Evolutionary conservation across 2,113 vertebrate species (phyloP).

Genomic region (Leuciscus idus): DNA sequence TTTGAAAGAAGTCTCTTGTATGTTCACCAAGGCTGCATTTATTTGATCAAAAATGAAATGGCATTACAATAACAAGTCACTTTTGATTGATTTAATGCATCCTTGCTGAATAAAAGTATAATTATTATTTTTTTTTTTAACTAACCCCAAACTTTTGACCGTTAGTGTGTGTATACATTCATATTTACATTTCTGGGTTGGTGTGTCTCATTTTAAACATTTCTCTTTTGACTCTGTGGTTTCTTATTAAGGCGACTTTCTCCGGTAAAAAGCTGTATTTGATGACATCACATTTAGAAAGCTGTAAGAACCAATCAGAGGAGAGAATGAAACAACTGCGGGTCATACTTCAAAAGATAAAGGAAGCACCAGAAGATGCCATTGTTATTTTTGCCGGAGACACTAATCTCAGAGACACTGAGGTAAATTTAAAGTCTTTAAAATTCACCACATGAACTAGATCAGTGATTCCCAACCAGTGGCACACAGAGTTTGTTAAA

Average conservation of each 20-base stretch:
- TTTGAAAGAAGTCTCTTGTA: too few species aligned
- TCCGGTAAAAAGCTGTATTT: constrained; percentile 83
- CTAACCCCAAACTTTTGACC: neutral
- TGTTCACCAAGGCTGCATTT: neutral
- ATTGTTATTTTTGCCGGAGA: constrained; percentile 93
- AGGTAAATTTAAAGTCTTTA: constrained; percentile 73
- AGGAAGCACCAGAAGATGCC: constrained; percentile 74
- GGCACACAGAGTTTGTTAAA: too few species aligned
- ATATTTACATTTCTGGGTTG: neutral
- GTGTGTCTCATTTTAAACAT: neutral
- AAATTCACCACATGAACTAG: neutral
- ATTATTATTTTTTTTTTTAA: neutral
- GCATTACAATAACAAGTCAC: neutral
- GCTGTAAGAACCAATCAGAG: constrained; percentile 82
- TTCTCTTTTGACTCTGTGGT: neutral
- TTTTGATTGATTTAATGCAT: neutral
- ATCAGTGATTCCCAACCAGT: neutral
- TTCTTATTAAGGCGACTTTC: constrained; percentile 77
- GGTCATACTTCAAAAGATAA: constrained; percentile 78
- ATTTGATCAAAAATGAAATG: neutral
- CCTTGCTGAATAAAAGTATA: neutral
- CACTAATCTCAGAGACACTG: constrained; percentile 90
- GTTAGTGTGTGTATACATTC: neutral
- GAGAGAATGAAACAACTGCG: constrained; percentile 87
- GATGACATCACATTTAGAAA: constrained; percentile 97